A percentile compares a stretch with the other conserved stretches of the same genome.
Evolutionary conservation across 2,113 vertebrate genomes (phyloP).

Genomic region (Thalassarche chlororhynchos): DNA sequence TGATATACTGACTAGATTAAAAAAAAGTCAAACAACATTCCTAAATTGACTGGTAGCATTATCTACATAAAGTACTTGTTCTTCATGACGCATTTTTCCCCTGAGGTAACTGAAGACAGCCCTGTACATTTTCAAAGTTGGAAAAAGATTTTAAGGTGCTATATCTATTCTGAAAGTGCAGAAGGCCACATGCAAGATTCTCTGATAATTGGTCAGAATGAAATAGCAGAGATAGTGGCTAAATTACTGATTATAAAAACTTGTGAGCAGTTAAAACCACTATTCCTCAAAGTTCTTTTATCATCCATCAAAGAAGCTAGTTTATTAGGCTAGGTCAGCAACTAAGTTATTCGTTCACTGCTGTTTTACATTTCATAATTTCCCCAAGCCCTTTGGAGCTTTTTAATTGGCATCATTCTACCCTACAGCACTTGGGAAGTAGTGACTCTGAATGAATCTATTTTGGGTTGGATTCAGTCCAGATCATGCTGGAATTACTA

Average conservation of each 20-base stretch:
- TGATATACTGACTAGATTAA: background rate
- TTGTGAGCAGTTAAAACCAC: background rate
- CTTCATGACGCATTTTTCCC: background rate
- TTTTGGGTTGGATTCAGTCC: background rate
- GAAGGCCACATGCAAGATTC: background rate
- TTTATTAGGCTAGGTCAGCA: background rate
- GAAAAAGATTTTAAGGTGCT: background rate
- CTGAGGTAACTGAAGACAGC: background rate
- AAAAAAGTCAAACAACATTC: background rate
- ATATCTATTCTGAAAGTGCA: background rate
- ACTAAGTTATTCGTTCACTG: background rate
- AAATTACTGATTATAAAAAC: background rate
- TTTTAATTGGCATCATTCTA: background rate
- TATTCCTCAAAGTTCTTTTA: background rate
- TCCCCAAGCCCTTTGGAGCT: background rate
- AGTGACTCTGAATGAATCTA: background rate
- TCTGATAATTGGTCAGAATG: background rate
- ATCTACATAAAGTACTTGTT: background rate
- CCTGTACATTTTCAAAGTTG: background rate
- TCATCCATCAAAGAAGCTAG: background rate
- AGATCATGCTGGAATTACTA: background rate
- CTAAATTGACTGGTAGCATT: background rate
- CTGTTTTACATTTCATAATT: background rate
- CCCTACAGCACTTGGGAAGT: background rate
- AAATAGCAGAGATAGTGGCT: background rate